Evolutionary conservation across 1,140 invertebrate genomes (phyloP), one percentile per base, ranked within the genome.

Genomic region (Cheumatopsyche charites): DNA sequence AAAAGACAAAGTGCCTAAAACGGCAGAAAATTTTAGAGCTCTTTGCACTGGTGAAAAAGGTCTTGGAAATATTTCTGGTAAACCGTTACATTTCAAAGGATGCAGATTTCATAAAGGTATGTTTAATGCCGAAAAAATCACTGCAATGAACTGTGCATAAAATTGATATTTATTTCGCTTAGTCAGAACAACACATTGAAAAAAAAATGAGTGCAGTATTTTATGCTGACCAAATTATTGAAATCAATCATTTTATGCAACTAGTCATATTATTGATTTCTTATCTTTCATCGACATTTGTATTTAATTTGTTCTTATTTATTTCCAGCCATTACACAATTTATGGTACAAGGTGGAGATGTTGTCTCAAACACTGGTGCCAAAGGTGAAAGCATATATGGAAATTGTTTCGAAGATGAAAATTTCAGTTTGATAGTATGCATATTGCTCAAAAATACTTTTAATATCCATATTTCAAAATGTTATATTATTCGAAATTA

Each of bases 381-480:
- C 26, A 90, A 93, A 58, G 95, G 96, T 6, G 95, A 97, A 78
- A 97, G 94, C 79, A 98, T 98, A 78, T 98, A 98, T 82, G 96
- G 96, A 11, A 80, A 84, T 0, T 87, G 87, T 70, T 98, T 98
- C 83, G 90, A 92, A 73, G 92, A 98, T 86, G 96, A 98, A 86
- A 94, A 94, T 80, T 96, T 97, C 80, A 80, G 79, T 23, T 76
- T 94, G 63, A 85, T 85, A 80, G 90, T 90, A 82, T 36, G 29
- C 29, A 36, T 36, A n/a, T n/a, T n/a, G n/a, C n/a, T 43, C 17
- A 4, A 15, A 49, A 49, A 49, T 49, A 5, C 13, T 49, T 3
- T 4, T 36, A 3, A 36, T 36, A 49, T 49, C 4, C 23, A 61
- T 21, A 5, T 61, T 61, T 42, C 29, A 9, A 4, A 6, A 15